Conservation (phyloP, 2,797 vertebrate genomes). For the Mus caroli region DNA sequence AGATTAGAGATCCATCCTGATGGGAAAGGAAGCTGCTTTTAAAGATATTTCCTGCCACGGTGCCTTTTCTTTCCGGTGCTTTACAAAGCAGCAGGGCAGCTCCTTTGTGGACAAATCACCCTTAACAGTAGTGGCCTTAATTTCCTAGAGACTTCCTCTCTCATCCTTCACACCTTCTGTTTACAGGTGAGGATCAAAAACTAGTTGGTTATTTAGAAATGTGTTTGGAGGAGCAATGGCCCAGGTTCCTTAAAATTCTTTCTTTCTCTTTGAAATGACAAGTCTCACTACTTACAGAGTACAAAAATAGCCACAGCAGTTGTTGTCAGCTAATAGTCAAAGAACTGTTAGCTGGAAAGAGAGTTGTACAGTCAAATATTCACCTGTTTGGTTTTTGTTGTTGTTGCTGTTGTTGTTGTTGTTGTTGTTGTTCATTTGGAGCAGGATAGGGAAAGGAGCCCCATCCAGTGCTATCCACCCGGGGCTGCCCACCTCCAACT, state of each 20-base stretch:
- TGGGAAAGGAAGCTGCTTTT: background rate
- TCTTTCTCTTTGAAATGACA: slow-evolving; percentile 35
- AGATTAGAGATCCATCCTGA: background rate
- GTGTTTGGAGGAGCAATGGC: background rate
- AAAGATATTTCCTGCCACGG: background rate
- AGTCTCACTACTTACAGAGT: background rate
- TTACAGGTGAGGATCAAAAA: background rate
- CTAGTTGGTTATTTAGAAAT: background rate
- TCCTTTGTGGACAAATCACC: background rate
- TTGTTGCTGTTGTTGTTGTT: background rate
- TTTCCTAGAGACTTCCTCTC: background rate
- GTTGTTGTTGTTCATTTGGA: background rate
- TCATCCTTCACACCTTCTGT: background rate
- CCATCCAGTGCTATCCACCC: background rate
- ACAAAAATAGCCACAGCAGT: background rate
- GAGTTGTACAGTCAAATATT: background rate
- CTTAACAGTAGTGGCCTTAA: background rate
- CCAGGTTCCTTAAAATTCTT: background rate
- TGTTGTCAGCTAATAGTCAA: background rate
- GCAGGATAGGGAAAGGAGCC: slow-evolving; percentile 5
- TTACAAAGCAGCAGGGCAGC: background rate
- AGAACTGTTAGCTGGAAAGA: background rate
- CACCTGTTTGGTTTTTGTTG: background rate
- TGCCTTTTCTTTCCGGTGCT: background rate
- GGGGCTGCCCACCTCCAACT: slow-evolving; percentile 16